phyloP scores from a whole-genome alignment of 2,797 vertebrate genomes.

The Falco novaeseelandiae region DNA sequence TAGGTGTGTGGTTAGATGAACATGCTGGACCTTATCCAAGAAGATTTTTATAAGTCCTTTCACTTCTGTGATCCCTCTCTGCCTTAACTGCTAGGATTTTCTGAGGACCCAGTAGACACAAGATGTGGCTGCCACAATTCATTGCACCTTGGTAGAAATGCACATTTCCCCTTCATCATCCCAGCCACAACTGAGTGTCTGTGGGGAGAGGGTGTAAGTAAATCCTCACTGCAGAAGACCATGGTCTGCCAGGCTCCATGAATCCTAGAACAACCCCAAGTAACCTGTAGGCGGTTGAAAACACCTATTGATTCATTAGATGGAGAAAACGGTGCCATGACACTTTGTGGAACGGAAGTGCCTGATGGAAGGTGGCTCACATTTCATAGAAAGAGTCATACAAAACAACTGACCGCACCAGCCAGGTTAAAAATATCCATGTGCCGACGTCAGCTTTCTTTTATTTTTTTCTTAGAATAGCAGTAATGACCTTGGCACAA shows the following conservation, averaged over 20 bases:
- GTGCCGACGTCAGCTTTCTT: neutral
- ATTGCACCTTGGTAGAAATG: neutral
- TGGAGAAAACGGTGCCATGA: neutral
- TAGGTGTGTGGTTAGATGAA: neutral
- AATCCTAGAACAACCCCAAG: neutral
- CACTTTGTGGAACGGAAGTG: neutral
- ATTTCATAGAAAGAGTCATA: neutral
- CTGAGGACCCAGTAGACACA: neutral
- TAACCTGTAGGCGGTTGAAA: neutral
- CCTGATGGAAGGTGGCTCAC: neutral
- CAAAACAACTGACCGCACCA: neutral
- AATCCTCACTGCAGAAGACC: neutral
- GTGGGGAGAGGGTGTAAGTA: neutral
- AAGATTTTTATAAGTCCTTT: neutral
- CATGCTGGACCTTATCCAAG: neutral
- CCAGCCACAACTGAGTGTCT: neutral
- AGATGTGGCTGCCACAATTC: neutral
- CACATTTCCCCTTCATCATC: neutral
- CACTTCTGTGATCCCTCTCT: neutral
- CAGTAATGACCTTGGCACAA: conserved; percentile 57
- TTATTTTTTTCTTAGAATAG: conserved; percentile 14
- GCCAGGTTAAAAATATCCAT: conserved; percentile 1
- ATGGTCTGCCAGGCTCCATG: neutral
- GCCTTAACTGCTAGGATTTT: neutral
- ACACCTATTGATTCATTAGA: neutral